Percentiles rank a stretch among this genome's conserved stretches.
phyloP scores from a whole-genome alignment of 2,888 invertebrate species.

The Melanostoma mellinum region DNA sequence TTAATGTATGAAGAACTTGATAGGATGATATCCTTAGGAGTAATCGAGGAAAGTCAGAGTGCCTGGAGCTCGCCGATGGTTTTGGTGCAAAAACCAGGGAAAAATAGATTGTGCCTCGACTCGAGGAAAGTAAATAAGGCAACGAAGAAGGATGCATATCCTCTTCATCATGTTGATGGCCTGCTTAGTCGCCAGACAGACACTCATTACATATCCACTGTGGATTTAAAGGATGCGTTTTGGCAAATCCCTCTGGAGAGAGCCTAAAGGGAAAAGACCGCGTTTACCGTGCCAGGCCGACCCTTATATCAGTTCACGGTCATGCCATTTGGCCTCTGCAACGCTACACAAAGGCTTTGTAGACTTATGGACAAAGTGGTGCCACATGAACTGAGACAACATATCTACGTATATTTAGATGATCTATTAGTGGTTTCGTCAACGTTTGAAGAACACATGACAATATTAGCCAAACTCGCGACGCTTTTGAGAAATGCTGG shows the following conservation, averaged over 20 bases:
- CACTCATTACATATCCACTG: background rate
- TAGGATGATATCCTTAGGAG: slow-evolving; percentile 74
- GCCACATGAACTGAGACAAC: background rate
- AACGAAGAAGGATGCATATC: slow-evolving; percentile 41
- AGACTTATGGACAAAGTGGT: too few species aligned
- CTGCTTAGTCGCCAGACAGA: background rate
- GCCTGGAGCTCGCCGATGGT: slow-evolving; percentile 75
- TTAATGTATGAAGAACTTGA: slow-evolving; percentile 73
- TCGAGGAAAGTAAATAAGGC: slow-evolving; percentile 74
- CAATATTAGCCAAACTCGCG: slow-evolving; percentile 3
- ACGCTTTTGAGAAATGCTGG: slow-evolving; percentile 1
- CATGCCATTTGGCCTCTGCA: slow-evolving; percentile 60
- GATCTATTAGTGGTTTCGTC: too few species aligned
- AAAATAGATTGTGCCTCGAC: slow-evolving; percentile 74
- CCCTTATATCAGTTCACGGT: slow-evolving; percentile 25
- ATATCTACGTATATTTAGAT: background rate
- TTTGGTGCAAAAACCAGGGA: slow-evolving; percentile 72
- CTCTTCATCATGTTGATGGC: slow-evolving; percentile 24
- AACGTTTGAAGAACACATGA: slow-evolving; percentile 32
- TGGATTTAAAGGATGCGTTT: slow-evolving; percentile 12
- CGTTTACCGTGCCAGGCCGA: too few species aligned
- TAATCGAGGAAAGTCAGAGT: slow-evolving; percentile 75
- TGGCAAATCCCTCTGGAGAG: slow-evolving; percentile 49
- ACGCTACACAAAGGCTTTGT: slow-evolving; percentile 58
- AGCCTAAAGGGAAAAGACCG: slow-evolving; percentile 31